These are phyloP conservation scores for Mesoligia furuncula DNA, from an alignment of 2,888 invertebrate genomes.

Conservation along the genomic window DNA sequence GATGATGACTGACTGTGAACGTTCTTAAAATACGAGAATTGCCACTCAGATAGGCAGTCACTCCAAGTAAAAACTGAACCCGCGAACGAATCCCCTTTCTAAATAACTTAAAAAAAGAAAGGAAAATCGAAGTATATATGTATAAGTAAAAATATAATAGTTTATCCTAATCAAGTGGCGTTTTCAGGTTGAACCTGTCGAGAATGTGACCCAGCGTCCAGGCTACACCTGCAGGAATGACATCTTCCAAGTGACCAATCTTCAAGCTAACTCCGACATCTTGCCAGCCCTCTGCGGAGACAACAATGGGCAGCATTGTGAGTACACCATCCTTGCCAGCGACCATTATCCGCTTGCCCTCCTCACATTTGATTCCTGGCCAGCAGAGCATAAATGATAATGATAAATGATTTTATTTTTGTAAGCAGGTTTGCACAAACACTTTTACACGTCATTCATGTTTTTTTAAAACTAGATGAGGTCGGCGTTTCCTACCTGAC, in stretches of 20 bases:
- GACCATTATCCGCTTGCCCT: background rate
- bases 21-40: too few species aligned
- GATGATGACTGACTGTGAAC: too few species aligned
- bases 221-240: conserved; percentile 88
- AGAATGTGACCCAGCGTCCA: conserved; percentile 85
- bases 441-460: too few species aligned
- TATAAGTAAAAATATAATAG: too few species aligned
- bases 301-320: conserved; percentile 91
- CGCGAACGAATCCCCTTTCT: background rate
- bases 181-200: conserved; percentile 82
- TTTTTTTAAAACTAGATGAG: too few species aligned
- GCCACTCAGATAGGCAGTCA: too few species aligned
- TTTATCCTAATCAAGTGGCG: background rate
- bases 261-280: conserved; percentile 87
- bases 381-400: too few species aligned
- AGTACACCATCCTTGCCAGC: conserved; percentile 65
- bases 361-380: background rate
- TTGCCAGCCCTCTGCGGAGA: conserved; percentile 91
- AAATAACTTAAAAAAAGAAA: background rate
- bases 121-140: too few species aligned
- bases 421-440: too few species aligned
- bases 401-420: too few species aligned
- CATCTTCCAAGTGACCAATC: conserved; percentile 87
- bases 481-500: too few species aligned
- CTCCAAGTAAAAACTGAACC: too few species aligned